Conservation (phyloP, 30 jellyfish, hydroid and myxozoan genomes). For the Catostylus mosaicus region DNA sequence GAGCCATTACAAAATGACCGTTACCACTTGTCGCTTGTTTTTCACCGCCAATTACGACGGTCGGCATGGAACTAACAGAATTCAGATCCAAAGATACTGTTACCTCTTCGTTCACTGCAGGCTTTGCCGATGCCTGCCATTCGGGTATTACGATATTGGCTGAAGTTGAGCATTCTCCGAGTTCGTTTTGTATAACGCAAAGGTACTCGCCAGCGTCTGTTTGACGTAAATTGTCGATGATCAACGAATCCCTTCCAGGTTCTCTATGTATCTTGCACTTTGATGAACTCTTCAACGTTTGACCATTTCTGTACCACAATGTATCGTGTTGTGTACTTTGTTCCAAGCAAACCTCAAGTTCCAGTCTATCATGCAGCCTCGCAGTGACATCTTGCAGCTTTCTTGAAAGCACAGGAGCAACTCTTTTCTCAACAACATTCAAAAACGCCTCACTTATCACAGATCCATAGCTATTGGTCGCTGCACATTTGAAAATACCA, state of each 20-base stretch:
- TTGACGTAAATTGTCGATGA: conserved; percentile 25
- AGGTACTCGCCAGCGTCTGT: conserved; percentile 74
- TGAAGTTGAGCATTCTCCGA: conserved; percentile 57
- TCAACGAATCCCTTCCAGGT: conserved; percentile 23
- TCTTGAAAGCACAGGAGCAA: conserved; percentile 61
- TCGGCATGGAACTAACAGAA: conserved; percentile 21
- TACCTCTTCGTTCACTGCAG: conserved; percentile 20
- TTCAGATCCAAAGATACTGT: conserved; percentile 2
- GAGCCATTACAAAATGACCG: conserved; percentile 30
- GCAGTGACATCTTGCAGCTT: conserved; percentile 59
- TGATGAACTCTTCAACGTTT: conserved; percentile 28
- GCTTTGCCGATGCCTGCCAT: conserved; percentile 8
- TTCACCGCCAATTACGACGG: conserved; percentile 33
- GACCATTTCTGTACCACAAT: conserved; percentile 59
- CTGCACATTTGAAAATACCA: conserved; percentile 95
- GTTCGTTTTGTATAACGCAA: conserved; percentile 55
- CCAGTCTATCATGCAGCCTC: conserved; percentile 39
- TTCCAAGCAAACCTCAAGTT: conserved; percentile 68
- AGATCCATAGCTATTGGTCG: conserved; percentile 78
- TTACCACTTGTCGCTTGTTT: not conserved
- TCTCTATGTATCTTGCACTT: conserved; percentile 27
- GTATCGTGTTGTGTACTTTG: conserved; percentile 38
- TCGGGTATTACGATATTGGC: conserved; percentile 51
- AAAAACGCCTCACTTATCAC: conserved; percentile 73
- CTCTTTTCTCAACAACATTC: conserved; percentile 41